Evolutionary conservation across 2,797 vertebrate species (phyloP), one percentile per base, ranked within the genome.

Genomic region (Onychomys leucogaster): DNA sequence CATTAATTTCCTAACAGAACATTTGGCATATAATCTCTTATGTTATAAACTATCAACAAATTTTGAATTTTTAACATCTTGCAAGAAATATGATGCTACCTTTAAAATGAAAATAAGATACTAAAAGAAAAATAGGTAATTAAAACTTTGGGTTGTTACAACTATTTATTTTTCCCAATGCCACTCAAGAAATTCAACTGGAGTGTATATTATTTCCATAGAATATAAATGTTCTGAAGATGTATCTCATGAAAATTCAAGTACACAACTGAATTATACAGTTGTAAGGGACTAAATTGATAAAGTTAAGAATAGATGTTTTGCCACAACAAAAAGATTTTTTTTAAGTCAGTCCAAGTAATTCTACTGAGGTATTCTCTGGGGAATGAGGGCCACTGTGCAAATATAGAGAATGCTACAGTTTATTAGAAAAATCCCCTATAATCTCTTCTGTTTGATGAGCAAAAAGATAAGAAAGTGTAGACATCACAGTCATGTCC

Each of bases 1-100:
- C 97, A 97, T 98, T 98, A 99, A 98, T 99, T 99, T 98, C 98
- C 98, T 98, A 99, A 98, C 98, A 97, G 98, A 98, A 97, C 90
- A 97, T 97, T 98, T 98, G 97, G 93, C 94, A 96, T 98, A 97
- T 98, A 96, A 95, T 95, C 96, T 96, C 77, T 71, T 73, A 59
- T 59, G 63, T 71, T 94, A 78, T 81, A 97, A 96, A 43, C 97
- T 97, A 46, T 83, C 69, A 69, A 87, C 73, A 96, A 84, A 94
- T 89, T 96, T 96, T 75, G 78, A 94, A 84, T 88, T n/a, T 94
- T 95, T 95, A 95, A 52, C 14, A 37, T 67, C 37, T 90, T 78
- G 37, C 37, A 52, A 57, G 13, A 75, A 97, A 86, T 61, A 57
- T 0, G 4, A 46, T 1, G 5, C 52, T 97, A n/a, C 25, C 76